Percentiles rank a stretch among this genome's conserved stretches.
Evolutionary conservation across 2,797 vertebrate species (phyloP).

Genomic region (Craterocephalus amniculus): DNA sequence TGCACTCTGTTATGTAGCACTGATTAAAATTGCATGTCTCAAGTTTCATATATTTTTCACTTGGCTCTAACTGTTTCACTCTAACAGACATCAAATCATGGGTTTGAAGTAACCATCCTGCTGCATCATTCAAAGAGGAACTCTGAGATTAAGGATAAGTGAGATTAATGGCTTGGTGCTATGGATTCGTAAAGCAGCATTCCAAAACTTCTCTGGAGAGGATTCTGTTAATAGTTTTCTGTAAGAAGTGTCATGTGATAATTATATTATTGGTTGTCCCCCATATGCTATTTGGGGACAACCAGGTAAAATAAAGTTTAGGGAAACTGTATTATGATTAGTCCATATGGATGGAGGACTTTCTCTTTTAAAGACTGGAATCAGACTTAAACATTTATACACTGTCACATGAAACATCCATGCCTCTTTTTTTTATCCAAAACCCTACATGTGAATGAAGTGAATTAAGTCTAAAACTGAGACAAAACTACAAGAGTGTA

Average conservation of each 20-base stretch:
- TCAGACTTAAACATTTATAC: slow-evolving; percentile 26
- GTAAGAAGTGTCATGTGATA: background rate
- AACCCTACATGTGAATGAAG: slow-evolving; percentile 27
- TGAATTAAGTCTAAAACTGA: slow-evolving; percentile 32
- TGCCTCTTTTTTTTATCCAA: slow-evolving; percentile 20
- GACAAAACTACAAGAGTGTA: slow-evolving; percentile 24
- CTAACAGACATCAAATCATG: slow-evolving; percentile 13
- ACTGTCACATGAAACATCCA: slow-evolving; percentile 18
- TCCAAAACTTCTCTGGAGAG: background rate
- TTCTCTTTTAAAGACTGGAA: slow-evolving; percentile 30
- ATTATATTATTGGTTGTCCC: background rate
- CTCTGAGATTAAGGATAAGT: background rate
- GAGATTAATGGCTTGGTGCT: background rate
- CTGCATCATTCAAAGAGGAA: slow-evolving; percentile 19
- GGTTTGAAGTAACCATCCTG: slow-evolving; percentile 1
- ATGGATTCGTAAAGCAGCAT: background rate
- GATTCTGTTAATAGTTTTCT: background rate
- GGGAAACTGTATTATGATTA: slow-evolving; percentile 13
- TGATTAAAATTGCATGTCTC: slow-evolving; percentile 40
- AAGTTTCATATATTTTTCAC: slow-evolving; percentile 39
- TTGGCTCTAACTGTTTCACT: slow-evolving; percentile 10
- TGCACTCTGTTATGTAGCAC: slow-evolving; percentile 4
- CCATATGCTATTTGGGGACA: slow-evolving; percentile 7
- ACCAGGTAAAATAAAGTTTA: background rate
- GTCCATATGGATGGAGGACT: slow-evolving; percentile 16